Percentiles rank a stretch among this genome's conserved stretches.
Evolutionary conservation across 2,888 invertebrate species (phyloP).

Genomic region (Diaperis boleti): DNA sequence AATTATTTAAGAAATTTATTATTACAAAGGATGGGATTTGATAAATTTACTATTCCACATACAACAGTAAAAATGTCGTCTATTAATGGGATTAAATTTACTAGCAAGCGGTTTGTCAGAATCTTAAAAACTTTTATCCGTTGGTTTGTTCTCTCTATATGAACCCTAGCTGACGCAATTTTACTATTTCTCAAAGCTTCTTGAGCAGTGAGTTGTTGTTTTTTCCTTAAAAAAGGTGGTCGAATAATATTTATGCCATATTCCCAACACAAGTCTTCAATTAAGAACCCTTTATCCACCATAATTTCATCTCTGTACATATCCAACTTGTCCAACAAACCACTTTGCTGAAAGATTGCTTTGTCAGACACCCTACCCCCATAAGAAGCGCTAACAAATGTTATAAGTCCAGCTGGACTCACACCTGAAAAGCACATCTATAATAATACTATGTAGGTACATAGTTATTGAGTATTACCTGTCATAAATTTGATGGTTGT

Average conservation of each 20-base stretch:
- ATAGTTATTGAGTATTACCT: too few relatives aligned
- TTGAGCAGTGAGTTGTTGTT: constrained; percentile 25
- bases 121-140: constrained; percentile 33
- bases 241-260: constrained; percentile 29
- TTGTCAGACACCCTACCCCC: constrained; percentile 48
- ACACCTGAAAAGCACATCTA: too few relatives aligned
- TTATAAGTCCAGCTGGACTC: constrained; percentile 47
- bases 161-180: constrained; percentile 40
- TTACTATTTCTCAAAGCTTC: constrained; percentile 30
- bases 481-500: too few relatives aligned
- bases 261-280: constrained; percentile 15
- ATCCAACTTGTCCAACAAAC: constrained; percentile 1
- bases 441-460: too few relatives aligned
- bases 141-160: constrained; percentile 37
- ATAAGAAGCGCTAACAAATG: constrained; percentile 46
- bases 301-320: not conserved
- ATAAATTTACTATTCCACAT: constrained; percentile 31
- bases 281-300: constrained; percentile 34
- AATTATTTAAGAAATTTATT: not conserved
- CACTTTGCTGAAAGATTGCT: constrained; percentile 47
- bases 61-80: constrained; percentile 32
- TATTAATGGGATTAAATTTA: constrained; percentile 7
- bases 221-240: constrained; percentile 38
- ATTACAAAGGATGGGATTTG: not conserved
- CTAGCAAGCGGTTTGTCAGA: constrained; percentile 18